phyloP scores from a whole-genome alignment of 2,113 vertebrate genomes.

The Conger conger region DNA sequence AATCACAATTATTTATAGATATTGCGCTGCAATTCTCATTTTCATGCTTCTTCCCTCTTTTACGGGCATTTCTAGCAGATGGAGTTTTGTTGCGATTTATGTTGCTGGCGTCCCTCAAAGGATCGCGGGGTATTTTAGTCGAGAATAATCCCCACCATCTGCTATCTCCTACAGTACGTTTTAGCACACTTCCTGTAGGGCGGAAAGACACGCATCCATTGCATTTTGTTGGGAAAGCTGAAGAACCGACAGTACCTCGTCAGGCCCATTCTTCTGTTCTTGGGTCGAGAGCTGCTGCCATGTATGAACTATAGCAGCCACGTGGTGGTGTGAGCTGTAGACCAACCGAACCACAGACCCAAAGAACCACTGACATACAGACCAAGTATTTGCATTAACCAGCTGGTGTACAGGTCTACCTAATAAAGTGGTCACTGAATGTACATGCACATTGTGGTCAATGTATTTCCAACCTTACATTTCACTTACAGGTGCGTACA shows the following conservation, averaged over 20 bases:
- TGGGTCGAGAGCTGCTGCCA: neutral
- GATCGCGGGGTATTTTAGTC: conserved; percentile 72
- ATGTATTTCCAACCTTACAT: no score
- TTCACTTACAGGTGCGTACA: no score
- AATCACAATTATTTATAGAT: conserved; percentile 15
- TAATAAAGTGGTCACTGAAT: no score
- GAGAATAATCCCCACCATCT: conserved; percentile 76
- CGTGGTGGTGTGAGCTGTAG: neutral
- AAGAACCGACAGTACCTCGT: neutral
- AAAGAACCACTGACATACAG: no score
- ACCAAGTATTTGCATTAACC: no score
- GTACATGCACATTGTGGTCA: no score
- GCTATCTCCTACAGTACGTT: conserved; percentile 63
- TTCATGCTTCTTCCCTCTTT: conserved; percentile 29
- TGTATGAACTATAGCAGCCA: neutral
- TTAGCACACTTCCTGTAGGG: conserved; percentile 28
- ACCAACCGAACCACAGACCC: no score
- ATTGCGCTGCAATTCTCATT: neutral
- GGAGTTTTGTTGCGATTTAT: conserved; percentile 62
- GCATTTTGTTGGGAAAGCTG: neutral
- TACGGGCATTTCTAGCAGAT: conserved; percentile 68
- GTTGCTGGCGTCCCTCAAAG: conserved; percentile 61
- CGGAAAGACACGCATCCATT: neutral
- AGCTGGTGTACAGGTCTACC: no score
- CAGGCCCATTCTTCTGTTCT: neutral